Conservation (phyloP, 1,140 invertebrate species). For the Solenopsis invicta region DNA sequence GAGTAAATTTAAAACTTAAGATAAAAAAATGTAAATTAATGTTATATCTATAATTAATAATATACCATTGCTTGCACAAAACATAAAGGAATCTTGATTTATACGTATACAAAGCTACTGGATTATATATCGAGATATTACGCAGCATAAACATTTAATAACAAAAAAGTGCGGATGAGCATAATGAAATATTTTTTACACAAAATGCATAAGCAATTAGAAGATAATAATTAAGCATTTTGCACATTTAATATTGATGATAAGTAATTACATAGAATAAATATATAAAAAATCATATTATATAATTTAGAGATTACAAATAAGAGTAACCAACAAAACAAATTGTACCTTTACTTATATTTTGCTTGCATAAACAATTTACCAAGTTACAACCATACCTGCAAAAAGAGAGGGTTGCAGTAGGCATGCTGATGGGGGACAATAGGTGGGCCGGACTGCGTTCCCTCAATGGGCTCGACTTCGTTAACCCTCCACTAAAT, state of each 20-base stretch:
- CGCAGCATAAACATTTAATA: slow-evolving; percentile 32
- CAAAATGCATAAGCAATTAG: neutral
- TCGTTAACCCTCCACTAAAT: slow-evolving; percentile 84
- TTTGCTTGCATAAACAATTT: slow-evolving; percentile 48
- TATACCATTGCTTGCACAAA: neutral
- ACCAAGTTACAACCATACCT: slow-evolving; percentile 88
- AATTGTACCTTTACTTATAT: slow-evolving; percentile 43
- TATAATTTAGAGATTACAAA: neutral
- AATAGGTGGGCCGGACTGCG: slow-evolving; percentile 89
- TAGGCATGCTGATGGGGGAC: slow-evolving; percentile 92
- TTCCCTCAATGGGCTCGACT: slow-evolving; percentile 87
- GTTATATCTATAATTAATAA: neutral
- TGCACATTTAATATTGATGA: slow-evolving; percentile 21
- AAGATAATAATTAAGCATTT: slow-evolving; percentile 17
- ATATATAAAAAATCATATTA: slow-evolving; percentile 7
- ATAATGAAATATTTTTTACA: slow-evolving; percentile 28
- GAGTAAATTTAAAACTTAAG: neutral
- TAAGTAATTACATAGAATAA: slow-evolving; percentile 24
- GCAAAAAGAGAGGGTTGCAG: slow-evolving; percentile 90
- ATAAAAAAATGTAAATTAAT: neutral
- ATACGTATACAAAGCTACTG: slow-evolving; percentile 55
- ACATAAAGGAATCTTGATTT: slow-evolving; percentile 14
- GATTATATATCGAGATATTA: slow-evolving; percentile 20
- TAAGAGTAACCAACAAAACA: slow-evolving; percentile 6
- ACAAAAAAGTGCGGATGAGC: slow-evolving; percentile 16